phyloP scores from a whole-genome alignment of 2,888 invertebrate species.

The Salpingus planirostris region DNA sequence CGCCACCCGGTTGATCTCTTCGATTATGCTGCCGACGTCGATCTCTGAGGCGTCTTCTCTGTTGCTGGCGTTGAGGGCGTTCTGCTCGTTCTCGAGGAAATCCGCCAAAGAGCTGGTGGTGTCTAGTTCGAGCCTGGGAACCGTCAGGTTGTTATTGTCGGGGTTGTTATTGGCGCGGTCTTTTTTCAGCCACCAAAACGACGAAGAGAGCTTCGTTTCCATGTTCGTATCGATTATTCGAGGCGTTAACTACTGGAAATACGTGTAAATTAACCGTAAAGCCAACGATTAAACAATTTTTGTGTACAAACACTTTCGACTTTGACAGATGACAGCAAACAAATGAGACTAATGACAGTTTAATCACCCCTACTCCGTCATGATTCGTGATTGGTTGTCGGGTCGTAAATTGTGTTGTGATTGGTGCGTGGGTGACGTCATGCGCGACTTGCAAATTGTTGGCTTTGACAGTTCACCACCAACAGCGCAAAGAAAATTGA shows the following conservation, averaged over 20 bases:
- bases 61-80: slow-evolving; percentile 20
- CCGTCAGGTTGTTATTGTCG: slow-evolving; percentile 15
- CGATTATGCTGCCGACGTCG: slow-evolving; percentile 60
- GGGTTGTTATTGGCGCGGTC: slow-evolving; percentile 17
- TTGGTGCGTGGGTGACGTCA: too few relatives aligned
- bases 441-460: too few relatives aligned
- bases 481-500: slow-evolving; percentile 1
- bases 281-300: slow-evolving; percentile 68
- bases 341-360: too few relatives aligned
- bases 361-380: too few relatives aligned
- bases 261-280: too few relatives aligned
- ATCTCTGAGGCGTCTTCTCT: slow-evolving; percentile 41
- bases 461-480: too few relatives aligned
- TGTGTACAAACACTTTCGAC: too few relatives aligned
- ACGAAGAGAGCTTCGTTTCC: slow-evolving; percentile 28
- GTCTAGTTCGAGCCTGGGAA: slow-evolving; percentile 25
- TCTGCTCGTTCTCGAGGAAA: slow-evolving; percentile 34
- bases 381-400: too few relatives aligned
- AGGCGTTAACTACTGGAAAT: slow-evolving; percentile 6
- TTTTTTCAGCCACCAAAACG: slow-evolving; percentile 37
- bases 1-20: slow-evolving; percentile 53
- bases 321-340: too few relatives aligned
- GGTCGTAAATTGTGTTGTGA: too few relatives aligned
- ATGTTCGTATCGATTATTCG: slow-evolving; percentile 30
- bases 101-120: slow-evolving; percentile 35